Conservation (phyloP, 1,140 invertebrate species). For the Asbolus verrucosus region DNA sequence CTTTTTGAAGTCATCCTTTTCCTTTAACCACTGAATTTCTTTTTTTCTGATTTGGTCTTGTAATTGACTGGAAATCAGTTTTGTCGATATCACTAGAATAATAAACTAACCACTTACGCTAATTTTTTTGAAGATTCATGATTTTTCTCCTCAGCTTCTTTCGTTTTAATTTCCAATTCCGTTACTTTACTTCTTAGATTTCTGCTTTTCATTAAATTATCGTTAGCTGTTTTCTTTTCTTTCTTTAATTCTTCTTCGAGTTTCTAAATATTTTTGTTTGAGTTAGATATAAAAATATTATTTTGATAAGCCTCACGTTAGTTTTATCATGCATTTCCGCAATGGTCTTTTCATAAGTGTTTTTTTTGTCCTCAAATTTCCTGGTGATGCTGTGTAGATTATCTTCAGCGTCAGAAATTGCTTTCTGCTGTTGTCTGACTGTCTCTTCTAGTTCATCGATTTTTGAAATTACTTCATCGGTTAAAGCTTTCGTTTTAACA, state of each 20-base stretch:
- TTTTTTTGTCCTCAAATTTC: slow-evolving; percentile 54
- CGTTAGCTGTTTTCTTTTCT: slow-evolving; percentile 53
- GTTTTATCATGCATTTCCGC: slow-evolving; percentile 57
- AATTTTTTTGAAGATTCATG: slow-evolving; percentile 11
- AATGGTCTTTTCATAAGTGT: slow-evolving; percentile 50
- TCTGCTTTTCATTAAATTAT: slow-evolving; percentile 15
- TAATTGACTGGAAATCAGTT: slow-evolving; percentile 2
- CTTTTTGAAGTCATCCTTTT: slow-evolving; percentile 24
- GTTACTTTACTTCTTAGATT: slow-evolving; percentile 1
- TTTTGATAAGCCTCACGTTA: slow-evolving; percentile 41
- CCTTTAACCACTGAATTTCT: slow-evolving; percentile 14
- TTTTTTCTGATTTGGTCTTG: slow-evolving; percentile 17
- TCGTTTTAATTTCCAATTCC: background rate
- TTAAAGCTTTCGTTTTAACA: slow-evolving; percentile 47
- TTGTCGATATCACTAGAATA: too few relatives aligned
- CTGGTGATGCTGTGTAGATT: slow-evolving; percentile 52
- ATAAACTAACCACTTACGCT: slow-evolving; percentile 4
- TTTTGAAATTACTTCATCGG: slow-evolving; percentile 35
- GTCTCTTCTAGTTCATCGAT: slow-evolving; percentile 51
- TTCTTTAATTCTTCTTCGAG: slow-evolving; percentile 57
- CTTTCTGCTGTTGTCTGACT: slow-evolving; percentile 53
- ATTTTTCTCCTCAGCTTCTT: slow-evolving; percentile 21
- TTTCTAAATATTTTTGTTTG: slow-evolving; percentile 55
- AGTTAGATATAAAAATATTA: slow-evolving; percentile 21
- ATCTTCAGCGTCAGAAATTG: slow-evolving; percentile 46